phyloP scores from a whole-genome alignment of 2,113 vertebrate genomes.

The Actenoides lindsayi region DNA sequence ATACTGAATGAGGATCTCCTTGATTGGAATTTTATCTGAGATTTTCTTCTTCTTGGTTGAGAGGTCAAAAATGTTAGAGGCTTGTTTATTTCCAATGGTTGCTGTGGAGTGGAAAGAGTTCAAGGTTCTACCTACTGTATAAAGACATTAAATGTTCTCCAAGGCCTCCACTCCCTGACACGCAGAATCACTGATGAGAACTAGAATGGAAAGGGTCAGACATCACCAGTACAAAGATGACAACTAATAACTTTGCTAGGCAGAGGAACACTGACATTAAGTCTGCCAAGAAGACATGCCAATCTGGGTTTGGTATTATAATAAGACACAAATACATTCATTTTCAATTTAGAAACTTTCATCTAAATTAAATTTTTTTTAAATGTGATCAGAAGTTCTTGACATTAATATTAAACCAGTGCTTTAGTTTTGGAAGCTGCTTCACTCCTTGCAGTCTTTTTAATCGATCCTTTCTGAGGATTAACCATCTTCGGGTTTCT shows the following conservation, averaged over 20 bases:
- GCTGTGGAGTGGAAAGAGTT: neutral
- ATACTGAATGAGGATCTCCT: neutral
- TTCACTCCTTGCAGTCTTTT: slow-evolving; percentile 70
- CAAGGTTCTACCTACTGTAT: neutral
- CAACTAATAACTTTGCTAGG: neutral
- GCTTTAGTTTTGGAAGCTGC: slow-evolving; percentile 80
- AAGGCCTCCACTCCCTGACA: neutral
- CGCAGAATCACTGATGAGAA: neutral
- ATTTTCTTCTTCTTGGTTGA: neutral
- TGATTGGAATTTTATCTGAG: neutral
- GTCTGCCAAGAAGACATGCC: neutral
- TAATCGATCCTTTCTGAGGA: slow-evolving; percentile 66
- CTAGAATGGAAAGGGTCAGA: neutral
- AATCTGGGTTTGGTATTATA: neutral
- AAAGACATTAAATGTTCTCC: neutral
- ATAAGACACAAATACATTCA: neutral
- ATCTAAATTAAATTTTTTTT: neutral
- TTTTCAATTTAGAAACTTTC: neutral
- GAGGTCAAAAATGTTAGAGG: neutral
- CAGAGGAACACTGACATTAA: neutral
- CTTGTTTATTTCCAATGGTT: neutral
- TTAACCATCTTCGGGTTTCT: slow-evolving; percentile 60
- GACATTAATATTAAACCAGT: slow-evolving; percentile 59
- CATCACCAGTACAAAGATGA: neutral
- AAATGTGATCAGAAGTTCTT: neutral